phyloP scores from a whole-genome alignment of 53 echinoderm and acorn worm genomes.

The Arbacia lixula region DNA sequence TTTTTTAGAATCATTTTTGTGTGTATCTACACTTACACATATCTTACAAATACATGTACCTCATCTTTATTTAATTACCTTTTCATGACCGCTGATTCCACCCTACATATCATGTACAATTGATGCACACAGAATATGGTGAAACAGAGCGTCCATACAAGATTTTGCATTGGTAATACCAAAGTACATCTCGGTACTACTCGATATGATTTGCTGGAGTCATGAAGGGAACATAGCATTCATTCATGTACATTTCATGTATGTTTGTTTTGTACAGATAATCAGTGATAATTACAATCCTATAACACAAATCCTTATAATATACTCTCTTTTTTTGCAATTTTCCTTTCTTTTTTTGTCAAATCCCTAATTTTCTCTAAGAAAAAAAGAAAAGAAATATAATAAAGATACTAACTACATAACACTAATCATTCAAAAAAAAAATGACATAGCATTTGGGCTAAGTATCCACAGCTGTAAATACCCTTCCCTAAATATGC shows the following conservation, averaged over 20 bases:
- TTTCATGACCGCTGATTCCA: no score
- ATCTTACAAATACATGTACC: no score
- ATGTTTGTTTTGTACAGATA: constrained; percentile 41
- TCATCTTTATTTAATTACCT: no score
- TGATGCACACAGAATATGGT: no score
- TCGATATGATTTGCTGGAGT: no score
- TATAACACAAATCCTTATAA: constrained; percentile 40
- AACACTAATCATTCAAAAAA: constrained; percentile 45
- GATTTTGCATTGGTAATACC: no score
- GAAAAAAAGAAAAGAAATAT: not conserved
- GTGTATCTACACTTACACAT: no score
- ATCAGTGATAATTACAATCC: constrained; percentile 40
- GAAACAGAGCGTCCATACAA: no score
- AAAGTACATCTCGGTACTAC: no score
- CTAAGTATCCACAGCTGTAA: constrained; percentile 42
- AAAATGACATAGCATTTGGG: constrained; percentile 10
- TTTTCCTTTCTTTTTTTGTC: constrained; percentile 9
- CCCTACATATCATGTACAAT: no score
- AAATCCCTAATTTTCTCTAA: not conserved
- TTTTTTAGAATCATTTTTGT: no score
- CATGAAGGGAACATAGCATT: constrained; percentile 43
- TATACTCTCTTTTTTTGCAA: not conserved
- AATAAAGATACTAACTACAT: not conserved
- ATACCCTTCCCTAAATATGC: constrained; percentile 34
- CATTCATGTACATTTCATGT: constrained; percentile 28